Conservation (phyloP, 2,797 vertebrate genomes). For the Eulemur rubriventer region DNA sequence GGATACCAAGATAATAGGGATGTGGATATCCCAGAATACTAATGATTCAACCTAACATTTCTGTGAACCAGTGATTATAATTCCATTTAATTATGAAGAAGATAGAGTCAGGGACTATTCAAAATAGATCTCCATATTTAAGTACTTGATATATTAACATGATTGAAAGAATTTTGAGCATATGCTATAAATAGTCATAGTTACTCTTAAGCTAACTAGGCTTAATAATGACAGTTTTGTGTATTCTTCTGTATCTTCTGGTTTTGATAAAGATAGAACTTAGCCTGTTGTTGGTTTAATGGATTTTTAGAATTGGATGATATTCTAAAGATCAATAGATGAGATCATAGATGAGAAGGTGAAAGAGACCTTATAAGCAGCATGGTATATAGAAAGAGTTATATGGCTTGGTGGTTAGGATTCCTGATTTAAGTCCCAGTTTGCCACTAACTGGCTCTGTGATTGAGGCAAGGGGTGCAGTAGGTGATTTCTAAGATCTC, state of each 20-base stretch:
- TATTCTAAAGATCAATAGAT: not conserved
- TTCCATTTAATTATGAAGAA: constrained; percentile 29
- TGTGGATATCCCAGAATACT: not conserved
- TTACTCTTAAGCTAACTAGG: constrained; percentile 27
- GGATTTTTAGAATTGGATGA: not conserved
- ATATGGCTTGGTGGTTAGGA: not conserved
- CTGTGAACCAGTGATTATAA: constrained; percentile 6
- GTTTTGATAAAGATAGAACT: constrained; percentile 25
- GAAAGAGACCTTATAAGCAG: not conserved
- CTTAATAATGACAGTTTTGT: constrained; percentile 30
- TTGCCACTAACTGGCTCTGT: not conserved
- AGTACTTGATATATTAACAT: not conserved
- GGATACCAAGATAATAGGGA: not conserved
- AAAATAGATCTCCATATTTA: not conserved
- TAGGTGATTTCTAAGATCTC: not conserved
- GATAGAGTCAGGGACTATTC: not conserved
- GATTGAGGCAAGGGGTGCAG: not conserved
- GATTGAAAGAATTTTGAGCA: not conserved
- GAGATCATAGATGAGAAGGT: not conserved
- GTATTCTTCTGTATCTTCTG: constrained; percentile 17
- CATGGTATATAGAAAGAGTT: not conserved
- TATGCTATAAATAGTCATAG: not conserved
- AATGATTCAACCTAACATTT: constrained; percentile 8
- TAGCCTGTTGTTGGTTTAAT: not conserved
- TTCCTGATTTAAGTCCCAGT: not conserved